phyloP scores from a whole-genome alignment of 2,888 invertebrate genomes.

The Poecilus cupreus region DNA sequence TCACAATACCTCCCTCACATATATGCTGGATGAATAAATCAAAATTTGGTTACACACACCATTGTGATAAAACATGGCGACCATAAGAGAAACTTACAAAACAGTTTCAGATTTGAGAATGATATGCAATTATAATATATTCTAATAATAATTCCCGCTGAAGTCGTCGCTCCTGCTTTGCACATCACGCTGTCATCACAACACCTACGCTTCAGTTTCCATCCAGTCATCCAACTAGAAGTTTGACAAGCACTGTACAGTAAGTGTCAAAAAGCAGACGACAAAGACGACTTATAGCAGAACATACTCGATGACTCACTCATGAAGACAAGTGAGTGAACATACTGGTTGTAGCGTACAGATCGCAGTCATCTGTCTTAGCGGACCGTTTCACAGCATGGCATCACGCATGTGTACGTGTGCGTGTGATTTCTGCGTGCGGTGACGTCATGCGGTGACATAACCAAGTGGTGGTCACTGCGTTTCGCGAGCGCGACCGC shows the following conservation, averaged over 20 bases:
- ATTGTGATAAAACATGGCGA: no score
- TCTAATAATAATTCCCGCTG: neutral
- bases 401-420: neutral
- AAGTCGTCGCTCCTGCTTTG: neutral
- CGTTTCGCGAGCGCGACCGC: slow-evolving; percentile 41
- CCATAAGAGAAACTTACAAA: no score
- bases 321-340: neutral
- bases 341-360: neutral
- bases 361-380: slow-evolving; percentile 20
- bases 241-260: neutral
- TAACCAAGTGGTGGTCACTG: slow-evolving; percentile 3
- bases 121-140: neutral
- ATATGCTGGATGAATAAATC: no score
- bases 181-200: neutral
- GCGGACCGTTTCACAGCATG: neutral
- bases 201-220: no score
- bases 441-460: slow-evolving; percentile 33
- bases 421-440: neutral
- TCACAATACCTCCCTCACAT: no score
- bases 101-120: neutral
- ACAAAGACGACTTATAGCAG: neutral
- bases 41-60: no score
- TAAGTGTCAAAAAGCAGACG: neutral
- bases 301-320: slow-evolving; percentile 17
- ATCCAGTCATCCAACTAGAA: neutral